Conservation (phyloP, 2,888 invertebrate genomes). For the Microplitis deprimator region DNA sequence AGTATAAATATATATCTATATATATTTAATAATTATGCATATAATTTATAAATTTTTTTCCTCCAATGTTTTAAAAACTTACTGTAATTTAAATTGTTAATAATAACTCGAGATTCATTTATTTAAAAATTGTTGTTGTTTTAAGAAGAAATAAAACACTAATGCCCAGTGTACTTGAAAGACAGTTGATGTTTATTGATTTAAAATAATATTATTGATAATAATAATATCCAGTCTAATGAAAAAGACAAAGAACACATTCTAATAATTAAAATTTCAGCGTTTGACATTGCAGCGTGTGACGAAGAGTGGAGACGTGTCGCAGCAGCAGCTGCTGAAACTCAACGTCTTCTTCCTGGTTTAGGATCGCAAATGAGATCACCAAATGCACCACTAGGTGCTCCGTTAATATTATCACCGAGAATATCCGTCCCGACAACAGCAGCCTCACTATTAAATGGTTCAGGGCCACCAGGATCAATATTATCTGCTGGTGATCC, state of each 20-base stretch:
- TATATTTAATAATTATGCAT: not conserved
- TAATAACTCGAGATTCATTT: not conserved
- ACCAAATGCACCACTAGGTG: constrained; percentile 86
- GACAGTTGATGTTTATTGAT: not conserved
- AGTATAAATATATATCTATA: not conserved
- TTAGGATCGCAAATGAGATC: constrained; percentile 77
- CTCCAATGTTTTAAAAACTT: not conserved
- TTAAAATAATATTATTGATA: not conserved
- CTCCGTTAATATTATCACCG: constrained; percentile 93
- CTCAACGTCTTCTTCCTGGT: constrained; percentile 83
- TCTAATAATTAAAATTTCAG: constrained; percentile 71
- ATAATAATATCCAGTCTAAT: constrained; percentile 2
- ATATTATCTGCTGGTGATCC: constrained; percentile 80
- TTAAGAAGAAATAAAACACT: not conserved
- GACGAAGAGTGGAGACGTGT: constrained; percentile 91
- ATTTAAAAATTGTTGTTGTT: not conserved
- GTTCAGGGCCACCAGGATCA: constrained; percentile 77
- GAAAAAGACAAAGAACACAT: constrained; percentile 41
- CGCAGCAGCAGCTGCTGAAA: constrained; percentile 85
- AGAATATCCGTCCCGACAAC: constrained; percentile 88
- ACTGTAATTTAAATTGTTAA: not conserved
- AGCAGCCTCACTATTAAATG: constrained; percentile 77
- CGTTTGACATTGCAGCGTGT: constrained; percentile 76
- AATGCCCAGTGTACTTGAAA: not conserved
- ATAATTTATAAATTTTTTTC: not conserved